A percentile compares a stretch with the other conserved stretches of the same genome.
These are phyloP conservation scores for Intoshia linei DNA, from an alignment of 1,140 invertebrate genomes.

Conservation along the genomic window DNA sequence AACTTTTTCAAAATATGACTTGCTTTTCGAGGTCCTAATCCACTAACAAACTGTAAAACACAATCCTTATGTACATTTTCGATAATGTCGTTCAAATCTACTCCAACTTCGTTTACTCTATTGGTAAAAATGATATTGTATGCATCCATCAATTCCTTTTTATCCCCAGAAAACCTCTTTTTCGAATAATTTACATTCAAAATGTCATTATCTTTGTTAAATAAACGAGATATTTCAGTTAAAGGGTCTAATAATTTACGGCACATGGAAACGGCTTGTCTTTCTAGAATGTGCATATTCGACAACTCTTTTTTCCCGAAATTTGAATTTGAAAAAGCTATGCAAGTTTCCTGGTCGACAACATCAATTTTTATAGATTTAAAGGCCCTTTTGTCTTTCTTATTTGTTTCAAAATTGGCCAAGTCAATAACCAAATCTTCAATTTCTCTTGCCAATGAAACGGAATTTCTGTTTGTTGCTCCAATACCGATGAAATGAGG, in stretches of 20 bases:
- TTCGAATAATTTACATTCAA: no score
- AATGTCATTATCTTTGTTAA: constrained; percentile 71
- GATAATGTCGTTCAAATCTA: constrained; percentile 70
- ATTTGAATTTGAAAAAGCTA: constrained; percentile 7
- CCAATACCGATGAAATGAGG: constrained; percentile 66
- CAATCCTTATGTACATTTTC: constrained; percentile 44
- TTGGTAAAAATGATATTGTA: constrained; percentile 61
- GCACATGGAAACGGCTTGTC: constrained; percentile 62
- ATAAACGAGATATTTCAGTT: constrained; percentile 70
- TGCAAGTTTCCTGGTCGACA: constrained; percentile 1
- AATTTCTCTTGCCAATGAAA: constrained; percentile 50
- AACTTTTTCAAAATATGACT: constrained; percentile 35
- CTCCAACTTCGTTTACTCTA: constrained; percentile 80
- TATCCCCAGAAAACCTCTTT: no score
- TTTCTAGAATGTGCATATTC: constrained; percentile 50
- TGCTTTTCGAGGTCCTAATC: constrained; percentile 69
- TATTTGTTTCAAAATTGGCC: no score
- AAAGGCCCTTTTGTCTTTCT: background rate
- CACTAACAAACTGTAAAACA: constrained; percentile 83
- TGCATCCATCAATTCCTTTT: constrained; percentile 48
- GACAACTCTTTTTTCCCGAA: constrained; percentile 38
- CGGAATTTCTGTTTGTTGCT: constrained; percentile 35
- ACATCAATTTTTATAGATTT: no score
- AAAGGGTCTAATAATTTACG: constrained; percentile 69
- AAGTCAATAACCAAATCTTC: constrained; percentile 32